Base-by-base conservation (phyloP, 2,113 vertebrate genomes). In the Chloropsis cyanopogon region DNA sequence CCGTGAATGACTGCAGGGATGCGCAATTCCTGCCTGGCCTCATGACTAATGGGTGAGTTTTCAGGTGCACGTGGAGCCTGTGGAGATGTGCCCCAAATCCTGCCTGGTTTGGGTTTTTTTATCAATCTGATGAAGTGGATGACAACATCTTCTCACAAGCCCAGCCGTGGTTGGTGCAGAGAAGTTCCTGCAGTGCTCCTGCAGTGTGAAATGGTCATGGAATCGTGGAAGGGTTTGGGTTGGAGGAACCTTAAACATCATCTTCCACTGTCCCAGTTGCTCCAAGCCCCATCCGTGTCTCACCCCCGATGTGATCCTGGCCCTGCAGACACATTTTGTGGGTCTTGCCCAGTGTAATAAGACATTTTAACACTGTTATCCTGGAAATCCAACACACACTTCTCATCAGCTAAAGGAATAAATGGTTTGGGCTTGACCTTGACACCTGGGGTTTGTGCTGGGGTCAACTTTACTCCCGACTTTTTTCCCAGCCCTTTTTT, bases 21-120 rank as follows among this genome's bases (percentile, higher is more conserved):
- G 88, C 12, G 86, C 93, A 66, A 19, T 76, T 54, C 57, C 93
- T 54, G 92, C 82, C 61, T 6, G 66, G 52, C 91, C 86, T 68
- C 88, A n/a, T 95, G 94, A 93, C 91, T 90, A 37, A 90, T 2
- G 66, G 68, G 14, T 26, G 93, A 92, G 72, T 25, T 82, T 52
- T 79, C 94, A 72, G 91, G 93, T 90, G 95, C 92, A 87, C 77
- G 35, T 61, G 90, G 94, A 76, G 70, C 82, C 90, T 61, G 68
- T 3, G 14, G 87, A 94, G 93, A 82, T 68, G 77, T 5, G 50
- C 19, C 77, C 61, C 72, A 53, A 52, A 73, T 78, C 73, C 47
- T 65, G 60, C 87, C 52, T 7, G 42, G 0, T 19, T 5, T 20
- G 50, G 23, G 35, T 8, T 21, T 39, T 59, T 63, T 53, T 3